phyloP scores from a whole-genome alignment of 1,140 invertebrate genomes.

The Eubasilissa regina region DNA sequence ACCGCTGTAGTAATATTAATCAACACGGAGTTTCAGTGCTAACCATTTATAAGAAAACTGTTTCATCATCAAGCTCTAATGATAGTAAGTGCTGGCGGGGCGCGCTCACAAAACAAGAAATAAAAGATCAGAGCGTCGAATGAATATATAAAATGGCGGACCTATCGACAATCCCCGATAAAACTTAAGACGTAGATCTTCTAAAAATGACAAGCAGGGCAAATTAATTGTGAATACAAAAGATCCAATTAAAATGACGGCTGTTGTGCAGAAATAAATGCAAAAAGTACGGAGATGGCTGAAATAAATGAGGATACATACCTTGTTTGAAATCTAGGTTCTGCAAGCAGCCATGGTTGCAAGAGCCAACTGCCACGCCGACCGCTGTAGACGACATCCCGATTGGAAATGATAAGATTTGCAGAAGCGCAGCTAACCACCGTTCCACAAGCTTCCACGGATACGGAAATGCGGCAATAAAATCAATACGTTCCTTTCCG shows the following conservation, averaged over 20 bases:
- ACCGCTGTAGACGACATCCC: constrained; percentile 5
- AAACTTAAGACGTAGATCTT: constrained; percentile 25
- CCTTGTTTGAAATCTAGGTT: background rate
- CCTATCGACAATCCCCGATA: background rate
- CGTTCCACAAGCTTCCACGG: constrained; percentile 15
- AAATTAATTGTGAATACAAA: too few relatives aligned
- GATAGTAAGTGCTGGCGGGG: too few relatives aligned
- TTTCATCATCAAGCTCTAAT: constrained; percentile 45
- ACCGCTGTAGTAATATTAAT: constrained; percentile 57
- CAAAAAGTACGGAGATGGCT: background rate
- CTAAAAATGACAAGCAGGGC: background rate
- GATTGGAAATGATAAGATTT: background rate
- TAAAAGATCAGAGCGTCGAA: too few relatives aligned
- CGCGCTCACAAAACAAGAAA: too few relatives aligned
- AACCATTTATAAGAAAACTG: constrained; percentile 47
- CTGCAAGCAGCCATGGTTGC: background rate
- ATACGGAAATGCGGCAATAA: background rate
- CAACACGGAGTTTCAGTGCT: constrained; percentile 54
- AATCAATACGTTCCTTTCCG: constrained; percentile 19
- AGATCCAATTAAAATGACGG: too few relatives aligned
- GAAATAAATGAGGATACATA: constrained; percentile 8
- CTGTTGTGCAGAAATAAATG: too few relatives aligned
- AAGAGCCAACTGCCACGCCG: background rate
- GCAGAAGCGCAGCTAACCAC: background rate
- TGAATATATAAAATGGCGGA: background rate